Conservation (phyloP, 2,888 invertebrate species). For the Pseudococcus jackbeardsleyi region DNA sequence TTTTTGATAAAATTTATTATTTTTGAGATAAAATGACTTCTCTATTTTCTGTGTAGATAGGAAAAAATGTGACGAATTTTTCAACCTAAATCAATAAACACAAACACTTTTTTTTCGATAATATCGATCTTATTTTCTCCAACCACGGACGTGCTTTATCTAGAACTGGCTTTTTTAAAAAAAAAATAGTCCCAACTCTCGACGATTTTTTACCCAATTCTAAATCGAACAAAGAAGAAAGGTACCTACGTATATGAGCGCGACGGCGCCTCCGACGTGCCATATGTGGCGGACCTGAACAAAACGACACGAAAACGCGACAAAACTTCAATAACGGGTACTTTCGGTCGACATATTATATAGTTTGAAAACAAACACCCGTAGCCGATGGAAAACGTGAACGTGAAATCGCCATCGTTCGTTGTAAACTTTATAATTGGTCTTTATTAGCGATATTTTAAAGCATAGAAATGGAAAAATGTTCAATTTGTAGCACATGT, state of each 20-base stretch:
- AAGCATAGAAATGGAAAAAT: conserved; percentile 37
- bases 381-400: conserved; percentile 9
- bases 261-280: background rate
- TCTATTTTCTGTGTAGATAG: no score
- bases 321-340: conserved; percentile 33
- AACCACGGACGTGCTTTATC: no score
- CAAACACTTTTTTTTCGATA: no score
- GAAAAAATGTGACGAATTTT: no score
- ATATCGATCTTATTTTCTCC: no score
- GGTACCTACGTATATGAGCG: background rate
- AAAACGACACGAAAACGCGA: conserved; percentile 39
- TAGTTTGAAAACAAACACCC: conserved; percentile 6
- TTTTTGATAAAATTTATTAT: no score
- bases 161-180: no score
- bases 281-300: conserved; percentile 19
- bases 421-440: conserved; percentile 52
- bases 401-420: conserved; percentile 26
- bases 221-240: background rate
- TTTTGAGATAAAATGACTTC: no score
- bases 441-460: conserved; percentile 46
- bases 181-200: background rate
- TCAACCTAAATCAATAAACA: no score
- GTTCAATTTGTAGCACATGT: conserved; percentile 49
- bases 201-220: background rate
- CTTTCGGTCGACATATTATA: conserved; percentile 24